A percentile compares a stretch with the other conserved stretches of the same genome.
Evolutionary conservation across 1,140 invertebrate genomes (phyloP).

Genomic region (Drosophila kanapiae): DNA sequence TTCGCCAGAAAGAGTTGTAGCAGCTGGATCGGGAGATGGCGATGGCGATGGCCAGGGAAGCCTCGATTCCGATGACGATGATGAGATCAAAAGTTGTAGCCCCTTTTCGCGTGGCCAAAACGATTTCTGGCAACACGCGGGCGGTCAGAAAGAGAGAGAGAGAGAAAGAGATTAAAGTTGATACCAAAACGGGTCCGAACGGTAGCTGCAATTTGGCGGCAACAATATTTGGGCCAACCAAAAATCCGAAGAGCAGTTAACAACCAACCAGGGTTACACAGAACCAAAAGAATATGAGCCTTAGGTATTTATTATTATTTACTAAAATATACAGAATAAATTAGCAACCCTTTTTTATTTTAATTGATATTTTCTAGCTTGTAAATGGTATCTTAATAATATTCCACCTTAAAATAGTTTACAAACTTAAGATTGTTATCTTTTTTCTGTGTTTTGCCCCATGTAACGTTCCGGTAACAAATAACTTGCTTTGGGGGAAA

Average conservation of each 20-base stretch:
- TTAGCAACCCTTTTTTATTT: neutral
- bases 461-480: conserved; percentile 15
- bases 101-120: conserved; percentile 64
- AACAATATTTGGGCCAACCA: conserved; percentile 63
- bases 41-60: conserved; percentile 14
- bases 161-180: conserved; percentile 58
- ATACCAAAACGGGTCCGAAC: conserved; percentile 64
- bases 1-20: conserved; percentile 64
- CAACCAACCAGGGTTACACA: conserved; percentile 19
- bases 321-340: neutral
- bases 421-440: no score
- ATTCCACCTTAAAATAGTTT: accelerated
- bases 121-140: conserved; percentile 76
- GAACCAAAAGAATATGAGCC: neutral
- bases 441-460: conserved; percentile 7
- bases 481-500: conserved; percentile 10
- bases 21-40: conserved; percentile 15
- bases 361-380: neutral
- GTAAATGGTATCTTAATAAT: neutral
- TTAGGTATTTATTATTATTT: neutral
- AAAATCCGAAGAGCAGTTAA: conserved; percentile 32
- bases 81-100: conserved; percentile 44
- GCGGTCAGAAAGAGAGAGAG: conserved; percentile 14
- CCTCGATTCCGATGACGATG: conserved; percentile 35
- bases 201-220: conserved; percentile 74